Conservation (phyloP, 2,888 invertebrate genomes). For the Nemapogon koenigi region DNA sequence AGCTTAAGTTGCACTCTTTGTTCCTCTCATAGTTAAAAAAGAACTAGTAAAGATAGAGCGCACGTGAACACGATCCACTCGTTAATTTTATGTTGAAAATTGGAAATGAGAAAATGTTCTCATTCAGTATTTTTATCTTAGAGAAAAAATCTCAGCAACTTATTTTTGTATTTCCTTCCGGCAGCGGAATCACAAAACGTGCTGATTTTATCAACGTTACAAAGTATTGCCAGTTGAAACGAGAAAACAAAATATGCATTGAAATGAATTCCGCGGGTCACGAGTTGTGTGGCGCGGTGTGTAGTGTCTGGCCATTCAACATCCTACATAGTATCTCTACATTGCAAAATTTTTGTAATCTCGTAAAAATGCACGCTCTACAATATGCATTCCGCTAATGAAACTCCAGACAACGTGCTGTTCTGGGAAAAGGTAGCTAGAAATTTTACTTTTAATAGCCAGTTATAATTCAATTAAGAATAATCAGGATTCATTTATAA, state of each 20-base stretch:
- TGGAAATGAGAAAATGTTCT: constrained; percentile 8
- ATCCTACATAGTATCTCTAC: constrained; percentile 19
- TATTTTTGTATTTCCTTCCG: constrained; percentile 9
- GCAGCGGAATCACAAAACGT: constrained; percentile 9
- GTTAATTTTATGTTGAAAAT: constrained; percentile 7
- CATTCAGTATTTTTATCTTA: constrained; percentile 8
- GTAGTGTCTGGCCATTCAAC: constrained; percentile 16
- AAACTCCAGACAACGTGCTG: too few species aligned
- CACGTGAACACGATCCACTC: constrained; percentile 14
- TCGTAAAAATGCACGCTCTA: constrained; percentile 33
- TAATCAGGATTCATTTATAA: too few species aligned
- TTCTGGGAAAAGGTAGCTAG: too few species aligned
- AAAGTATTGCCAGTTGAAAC: constrained; percentile 16
- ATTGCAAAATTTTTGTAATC: constrained; percentile 29
- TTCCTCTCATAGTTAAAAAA: constrained; percentile 30
- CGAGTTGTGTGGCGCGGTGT: constrained; percentile 7
- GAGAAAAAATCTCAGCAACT: constrained; percentile 6
- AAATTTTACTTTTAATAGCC: too few species aligned
- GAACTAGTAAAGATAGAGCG: constrained; percentile 18
- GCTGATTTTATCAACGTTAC: constrained; percentile 16
- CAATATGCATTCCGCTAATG: constrained; percentile 43
- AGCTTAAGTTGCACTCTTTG: constrained; percentile 38
- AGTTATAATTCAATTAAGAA: too few species aligned
- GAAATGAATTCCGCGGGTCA: constrained; percentile 16
- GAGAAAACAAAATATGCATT: constrained; percentile 19